Evolutionary conservation across 2,888 invertebrate species (phyloP).

Genomic region (Drosophila macrospina): DNA sequence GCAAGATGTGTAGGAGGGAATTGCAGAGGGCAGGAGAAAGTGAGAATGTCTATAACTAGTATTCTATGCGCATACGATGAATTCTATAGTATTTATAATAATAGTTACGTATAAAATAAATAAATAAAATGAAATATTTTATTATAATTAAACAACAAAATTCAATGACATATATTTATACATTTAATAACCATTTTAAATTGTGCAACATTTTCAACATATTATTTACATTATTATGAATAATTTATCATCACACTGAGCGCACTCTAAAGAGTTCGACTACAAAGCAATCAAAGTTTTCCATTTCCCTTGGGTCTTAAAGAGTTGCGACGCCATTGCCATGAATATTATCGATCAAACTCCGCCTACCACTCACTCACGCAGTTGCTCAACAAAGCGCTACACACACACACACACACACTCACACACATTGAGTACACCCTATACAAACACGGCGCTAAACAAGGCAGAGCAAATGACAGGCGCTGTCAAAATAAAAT

Average conservation of each 20-base stretch:
- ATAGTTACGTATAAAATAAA: neutral
- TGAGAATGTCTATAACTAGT: neutral
- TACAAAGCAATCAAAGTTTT: slow-evolving; percentile 1
- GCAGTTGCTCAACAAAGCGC: slow-evolving; percentile 4
- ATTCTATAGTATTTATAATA: neutral
- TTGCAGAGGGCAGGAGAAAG: neutral
- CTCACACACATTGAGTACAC: slow-evolving; percentile 20
- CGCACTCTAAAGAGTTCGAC: too few relatives aligned
- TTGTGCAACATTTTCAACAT: too few relatives aligned
- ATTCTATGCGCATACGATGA: neutral
- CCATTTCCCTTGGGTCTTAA: slow-evolving; percentile 35
- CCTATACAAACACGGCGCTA: slow-evolving; percentile 17
- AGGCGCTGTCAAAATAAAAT: slow-evolving; percentile 73
- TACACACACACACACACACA: slow-evolving; percentile 19
- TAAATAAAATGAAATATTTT: neutral
- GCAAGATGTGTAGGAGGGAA: slow-evolving; percentile 20
- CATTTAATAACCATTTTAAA: too few relatives aligned
- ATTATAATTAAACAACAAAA: too few relatives aligned
- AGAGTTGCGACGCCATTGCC: slow-evolving; percentile 74
- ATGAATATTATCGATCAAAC: slow-evolving; percentile 82
- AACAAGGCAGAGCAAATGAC: slow-evolving; percentile 54
- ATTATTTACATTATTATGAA: neutral
- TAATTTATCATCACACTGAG: neutral
- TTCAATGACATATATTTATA: too few relatives aligned
- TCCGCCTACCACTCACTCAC: slow-evolving; percentile 72